phyloP scores from a whole-genome alignment of 2,113 vertebrate genomes.

The Chlorodrepanis virens region DNA sequence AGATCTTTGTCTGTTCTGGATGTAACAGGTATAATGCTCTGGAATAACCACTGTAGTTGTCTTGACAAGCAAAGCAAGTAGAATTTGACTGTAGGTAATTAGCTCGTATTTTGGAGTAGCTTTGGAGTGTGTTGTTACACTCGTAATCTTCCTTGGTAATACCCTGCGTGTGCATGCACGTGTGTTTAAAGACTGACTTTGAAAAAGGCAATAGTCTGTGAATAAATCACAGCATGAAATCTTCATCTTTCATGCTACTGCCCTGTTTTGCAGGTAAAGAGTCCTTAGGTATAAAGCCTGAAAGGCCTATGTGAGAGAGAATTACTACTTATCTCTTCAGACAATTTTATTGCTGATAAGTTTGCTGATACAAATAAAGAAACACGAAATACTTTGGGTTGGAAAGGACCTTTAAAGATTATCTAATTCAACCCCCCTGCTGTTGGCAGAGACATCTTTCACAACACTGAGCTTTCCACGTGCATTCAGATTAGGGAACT shows the following conservation, averaged over 20 bases:
- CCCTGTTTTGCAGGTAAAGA: background rate
- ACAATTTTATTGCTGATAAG: background rate
- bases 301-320: background rate
- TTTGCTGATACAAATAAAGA: background rate
- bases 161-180: fast-evolving
- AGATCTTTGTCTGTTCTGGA: background rate
- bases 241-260: background rate
- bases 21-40: background rate
- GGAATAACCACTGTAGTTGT: background rate
- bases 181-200: background rate
- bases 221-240: background rate
- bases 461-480: background rate
- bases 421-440: background rate
- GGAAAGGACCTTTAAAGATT: background rate
- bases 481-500: background rate
- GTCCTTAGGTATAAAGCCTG: background rate
- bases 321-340: background rate
- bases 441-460: background rate
- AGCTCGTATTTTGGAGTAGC: background rate
- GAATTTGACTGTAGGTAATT: background rate
- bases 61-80: background rate
- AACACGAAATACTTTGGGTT: background rate
- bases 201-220: background rate
- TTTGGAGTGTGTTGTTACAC: background rate
- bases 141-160: background rate